phyloP scores from a whole-genome alignment of 1,140 invertebrate genomes.

The Drosophila funebris region DNA sequence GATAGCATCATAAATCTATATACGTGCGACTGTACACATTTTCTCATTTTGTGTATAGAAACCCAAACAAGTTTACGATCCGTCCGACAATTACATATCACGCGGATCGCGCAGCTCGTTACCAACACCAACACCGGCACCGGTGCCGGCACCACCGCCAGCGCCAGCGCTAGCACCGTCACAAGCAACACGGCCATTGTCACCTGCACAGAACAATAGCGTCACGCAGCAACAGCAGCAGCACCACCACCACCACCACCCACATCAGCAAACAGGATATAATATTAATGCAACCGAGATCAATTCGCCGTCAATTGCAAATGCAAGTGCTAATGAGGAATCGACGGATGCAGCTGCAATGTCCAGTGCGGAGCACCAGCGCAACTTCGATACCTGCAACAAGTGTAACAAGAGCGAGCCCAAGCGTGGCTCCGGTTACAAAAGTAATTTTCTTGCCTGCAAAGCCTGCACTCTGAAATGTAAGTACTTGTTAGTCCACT shows the following conservation, averaged over 20 bases:
- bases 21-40: neutral
- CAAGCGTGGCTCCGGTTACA: slow-evolving; percentile 65
- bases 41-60: slow-evolving; percentile 39
- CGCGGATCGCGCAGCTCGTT: slow-evolving; percentile 72
- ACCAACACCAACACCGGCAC: slow-evolving; percentile 5
- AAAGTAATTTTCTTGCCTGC: slow-evolving; percentile 67
- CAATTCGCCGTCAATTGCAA: neutral
- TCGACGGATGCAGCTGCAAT: neutral
- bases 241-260: neutral
- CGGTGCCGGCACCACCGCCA: neutral
- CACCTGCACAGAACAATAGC: too few relatives aligned
- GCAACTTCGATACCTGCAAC: slow-evolving; percentile 57
- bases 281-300: neutral
- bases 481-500: slow-evolving; percentile 59
- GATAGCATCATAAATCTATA: neutral
- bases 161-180: neutral
- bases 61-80: slow-evolving; percentile 88
- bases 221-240: neutral
- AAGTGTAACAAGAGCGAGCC: slow-evolving; percentile 66
- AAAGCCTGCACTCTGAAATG: slow-evolving; percentile 64
- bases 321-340: slow-evolving; percentile 11
- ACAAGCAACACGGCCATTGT: neutral
- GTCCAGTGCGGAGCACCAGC: neutral
- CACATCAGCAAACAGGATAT: slow-evolving; percentile 9
- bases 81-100: slow-evolving; percentile 89